Base-by-base conservation (phyloP, 2,113 vertebrate genomes). In the Bufo bufo region DNA sequence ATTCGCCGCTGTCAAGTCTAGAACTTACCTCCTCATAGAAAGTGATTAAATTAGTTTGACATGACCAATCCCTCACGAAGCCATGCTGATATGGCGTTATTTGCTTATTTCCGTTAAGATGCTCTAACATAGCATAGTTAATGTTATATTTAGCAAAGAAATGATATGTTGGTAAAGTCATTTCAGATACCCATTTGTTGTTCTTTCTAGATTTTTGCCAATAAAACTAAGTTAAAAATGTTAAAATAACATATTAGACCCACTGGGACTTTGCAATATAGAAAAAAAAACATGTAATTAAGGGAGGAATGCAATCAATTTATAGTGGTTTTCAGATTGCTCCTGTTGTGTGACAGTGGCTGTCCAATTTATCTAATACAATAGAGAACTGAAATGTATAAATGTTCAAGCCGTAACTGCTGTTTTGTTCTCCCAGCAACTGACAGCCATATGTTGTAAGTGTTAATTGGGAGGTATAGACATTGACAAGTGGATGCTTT, bases 401-500 rank as follows among this genome's bases (percentile, higher is more conserved):
- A 78, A 78, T 79, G 77, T 61, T 50, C 75, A 17, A 79, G 47
- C 59, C 16, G 74, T 12, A 63, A 83, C 20, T 23, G 4, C 43
- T 63, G n/a, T 59, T 77, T 59, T 77, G 56, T 77, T 77, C 19
- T 79, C 20, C 20, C n/a, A 47, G 33, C 43, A 65, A 85, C 17
- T 49, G 59, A 52, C 63, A 77, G 8, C 45, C 14, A 65, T 66
- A 78, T 54, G 45, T 78, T 50, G 33, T 4, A 79, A 52, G 33
- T 43, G 75, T 52, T 71, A 85, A 74, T 74, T 74, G 58, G 54
- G 16, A 85, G 49, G 49, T 72, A 69, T 47, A 74, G 72, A 50
- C 52, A 86, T 79, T 45, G 20, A 78, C 7, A 49, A 13, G 13
- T 7, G 63, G 43, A 85, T 61, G 72, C 71, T 66, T 86, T 85